A percentile compares a stretch with the other conserved stretches of the same genome.
These are phyloP conservation scores for Okapia johnstoni DNA, from an alignment of 2,113 vertebrate species.

Conservation along the genomic window DNA sequence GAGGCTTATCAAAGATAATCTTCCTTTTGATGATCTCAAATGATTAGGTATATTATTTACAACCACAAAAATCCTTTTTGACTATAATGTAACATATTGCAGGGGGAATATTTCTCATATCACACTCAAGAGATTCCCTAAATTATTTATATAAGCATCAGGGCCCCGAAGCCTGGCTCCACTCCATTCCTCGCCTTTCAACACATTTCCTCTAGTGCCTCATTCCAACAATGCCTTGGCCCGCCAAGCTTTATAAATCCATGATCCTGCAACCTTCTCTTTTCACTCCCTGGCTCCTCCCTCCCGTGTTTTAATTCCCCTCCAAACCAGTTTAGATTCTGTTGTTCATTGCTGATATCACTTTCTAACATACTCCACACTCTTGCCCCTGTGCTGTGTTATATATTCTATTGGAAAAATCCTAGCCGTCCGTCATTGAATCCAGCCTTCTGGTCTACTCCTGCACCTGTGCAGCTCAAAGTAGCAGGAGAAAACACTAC, in stretches of 20 bases:
- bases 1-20: background rate
- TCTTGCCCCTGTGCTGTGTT: background rate
- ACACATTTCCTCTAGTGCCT: background rate
- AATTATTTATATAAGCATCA: background rate
- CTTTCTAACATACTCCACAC: background rate
- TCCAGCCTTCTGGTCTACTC: background rate
- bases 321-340: background rate
- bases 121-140: background rate
- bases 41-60: background rate
- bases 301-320: background rate
- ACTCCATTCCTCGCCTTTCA: background rate
- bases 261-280: background rate
- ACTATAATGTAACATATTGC: background rate
- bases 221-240: background rate
- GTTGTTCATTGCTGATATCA: rapidly evolving
- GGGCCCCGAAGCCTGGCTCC: background rate
- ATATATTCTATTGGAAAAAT: rapidly evolving
- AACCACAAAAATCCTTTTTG: background rate
- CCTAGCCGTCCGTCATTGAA: too few species aligned
- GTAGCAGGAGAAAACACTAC: background rate
- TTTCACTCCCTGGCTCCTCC: background rate
- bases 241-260: background rate
- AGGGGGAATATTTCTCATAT: background rate
- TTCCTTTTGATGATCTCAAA: background rate
- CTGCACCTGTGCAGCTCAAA: rapidly evolving